Base-by-base conservation (phyloP, 1,140 invertebrate species). In the Drosophila insularis region DNA sequence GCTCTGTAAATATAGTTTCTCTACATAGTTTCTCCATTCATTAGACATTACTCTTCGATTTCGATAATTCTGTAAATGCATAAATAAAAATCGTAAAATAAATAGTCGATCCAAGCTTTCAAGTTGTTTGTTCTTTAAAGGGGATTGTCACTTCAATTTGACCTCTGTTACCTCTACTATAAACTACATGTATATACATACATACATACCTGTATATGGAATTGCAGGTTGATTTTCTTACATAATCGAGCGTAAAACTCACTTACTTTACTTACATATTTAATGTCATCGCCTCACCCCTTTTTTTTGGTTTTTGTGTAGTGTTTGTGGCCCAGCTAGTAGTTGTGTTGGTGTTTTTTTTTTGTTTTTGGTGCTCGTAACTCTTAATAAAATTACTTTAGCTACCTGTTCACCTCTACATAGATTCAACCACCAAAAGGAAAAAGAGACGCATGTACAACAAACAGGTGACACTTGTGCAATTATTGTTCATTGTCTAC, bases 391-490 rank as follows among this genome's bases (percentile, higher is more conserved):
- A 62, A 72, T 75, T 62, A 61, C 59, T 43, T 21, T 37, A 23
- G 17, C 75, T 54, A 60, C 19, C 56, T 58, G 64, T 56, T 46
- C 32, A 35, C 10, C 32, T 35, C 31, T 59, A 76, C 73, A 11
- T 21, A 63, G 70, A 66, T 74, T 76, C 60, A 60, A 70, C 60
- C 74, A 32, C 54, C 65, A 43, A 69, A 50, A 17, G 46, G 27
- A 23, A 39, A 31, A 6, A 31, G 10, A 37, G 35, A 37, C 32
- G 8, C 10, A 35, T 8, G 7, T 11, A 21, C 14, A 37, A 37
- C 32, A 7, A 58, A 59, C 66, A 70, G 77, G 81, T 78, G 68
- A 81, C 82, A 85, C 81, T 85, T 87, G 81, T 87, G 81, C 74
- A 85, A 86, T 78, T 85, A 80, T 85, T 80, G 72, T 72, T 71